A percentile compares a stretch with the other conserved stretches of the same genome.
Conservation (phyloP, 2,797 vertebrate genomes). For the Catamblyrhynchus diadema region DNA sequence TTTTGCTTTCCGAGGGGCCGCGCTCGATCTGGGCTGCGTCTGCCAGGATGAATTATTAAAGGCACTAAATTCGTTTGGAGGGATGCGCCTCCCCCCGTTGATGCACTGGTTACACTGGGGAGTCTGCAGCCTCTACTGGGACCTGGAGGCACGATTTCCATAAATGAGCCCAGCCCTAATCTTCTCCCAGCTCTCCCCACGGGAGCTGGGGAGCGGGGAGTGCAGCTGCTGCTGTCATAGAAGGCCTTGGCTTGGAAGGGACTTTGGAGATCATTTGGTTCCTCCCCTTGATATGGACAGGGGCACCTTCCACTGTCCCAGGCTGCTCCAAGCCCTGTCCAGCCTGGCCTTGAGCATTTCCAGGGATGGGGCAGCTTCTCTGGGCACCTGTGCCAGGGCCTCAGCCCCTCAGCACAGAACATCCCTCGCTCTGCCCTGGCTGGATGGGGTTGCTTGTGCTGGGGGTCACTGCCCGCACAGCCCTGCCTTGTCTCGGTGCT, state of each 20-base stretch:
- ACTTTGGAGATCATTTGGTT: neutral
- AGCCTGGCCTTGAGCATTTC: neutral
- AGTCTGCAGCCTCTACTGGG: neutral
- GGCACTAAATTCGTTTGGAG: neutral
- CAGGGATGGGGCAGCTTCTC: neutral
- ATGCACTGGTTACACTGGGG: neutral
- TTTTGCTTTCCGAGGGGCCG: slow-evolving; percentile 5
- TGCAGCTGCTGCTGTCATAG: rapidly evolving
- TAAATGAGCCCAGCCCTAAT: neutral
- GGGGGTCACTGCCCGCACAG: neutral
- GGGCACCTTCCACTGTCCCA: neutral
- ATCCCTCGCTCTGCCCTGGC: rapidly evolving
- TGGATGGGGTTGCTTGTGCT: rapidly evolving
- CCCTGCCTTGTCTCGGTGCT: neutral
- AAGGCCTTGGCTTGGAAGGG: too few relatives aligned
- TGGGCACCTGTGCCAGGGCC: neutral
- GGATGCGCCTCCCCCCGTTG: neutral
- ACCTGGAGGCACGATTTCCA: neutral
- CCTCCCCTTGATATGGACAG: neutral
- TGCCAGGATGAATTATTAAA: slow-evolving; percentile 66
- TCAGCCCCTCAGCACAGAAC: rapidly evolving
- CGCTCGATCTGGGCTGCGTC: neutral
- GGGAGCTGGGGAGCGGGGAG: rapidly evolving
- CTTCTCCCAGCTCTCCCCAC: neutral
- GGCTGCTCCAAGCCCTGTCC: neutral